Base-by-base conservation (phyloP, 2,888 invertebrate genomes). In the Drosophila suboccidentalis region DNA sequence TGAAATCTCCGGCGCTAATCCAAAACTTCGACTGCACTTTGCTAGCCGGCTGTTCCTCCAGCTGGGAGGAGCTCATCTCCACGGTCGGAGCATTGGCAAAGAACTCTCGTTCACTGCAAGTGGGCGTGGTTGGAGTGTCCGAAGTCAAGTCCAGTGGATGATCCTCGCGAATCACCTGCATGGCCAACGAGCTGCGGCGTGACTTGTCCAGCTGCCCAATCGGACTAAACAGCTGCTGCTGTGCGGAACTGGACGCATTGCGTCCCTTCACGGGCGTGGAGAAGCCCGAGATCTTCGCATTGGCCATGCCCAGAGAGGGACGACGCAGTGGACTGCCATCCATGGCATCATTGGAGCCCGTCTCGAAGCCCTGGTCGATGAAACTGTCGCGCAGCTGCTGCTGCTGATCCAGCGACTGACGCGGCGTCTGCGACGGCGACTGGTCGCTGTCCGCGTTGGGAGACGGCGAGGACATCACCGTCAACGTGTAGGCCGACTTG, bases 361-460 rank as follows among this genome's bases (percentile, higher is more conserved):
- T 91, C 67, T 92, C 91, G 26, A 92, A 92, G n/a, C 92, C 92
- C 63, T 91, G 91, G 72, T 92, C 92, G 4, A 87, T 73, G 13
- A 84, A 87, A 22, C 84, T 91, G 46, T 90, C 91, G 8, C 71
- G 58, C n/a, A 81, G 22, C 29, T 75, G 69, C 5, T 69, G 22
- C 29, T 75, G 69, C 5, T 69, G 75, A 1, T 65, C 70, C 29
- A 78, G 34, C 0, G 87, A 73, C n/a, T 64, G 65, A n/a, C 71
- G 80, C 0, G 79, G 76, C 0, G 82, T 68, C 49, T 91, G 84
- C 1, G 75, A 39, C 0, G 87, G 89, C 4, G 69, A 83, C 38
- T 69, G 83, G 70, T 91, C 91, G 29, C 90, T 91, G 58, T 89
- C 90, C 10, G 81, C 68, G 22, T 79, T 78, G 9, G 88, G 85